These are phyloP conservation scores for Geotrypetes seraphini DNA, from an alignment of 2,797 vertebrate genomes.

Conservation along the genomic window DNA sequence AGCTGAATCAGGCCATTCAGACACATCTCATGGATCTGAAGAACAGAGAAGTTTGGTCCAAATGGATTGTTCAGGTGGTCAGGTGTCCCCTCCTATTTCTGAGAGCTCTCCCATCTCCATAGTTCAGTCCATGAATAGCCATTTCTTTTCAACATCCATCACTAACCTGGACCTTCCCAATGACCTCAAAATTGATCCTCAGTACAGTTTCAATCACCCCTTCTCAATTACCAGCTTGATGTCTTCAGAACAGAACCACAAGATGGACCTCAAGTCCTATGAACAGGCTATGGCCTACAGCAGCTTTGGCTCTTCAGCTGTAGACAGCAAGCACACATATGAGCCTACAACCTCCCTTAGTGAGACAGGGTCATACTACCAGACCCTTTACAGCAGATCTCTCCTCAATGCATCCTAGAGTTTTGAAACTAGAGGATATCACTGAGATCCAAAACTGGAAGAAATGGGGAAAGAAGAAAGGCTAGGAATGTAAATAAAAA, in stretches of 20 bases:
- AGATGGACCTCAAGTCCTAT: conserved; percentile 74
- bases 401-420: conserved; percentile 74
- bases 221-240: conserved; percentile 90
- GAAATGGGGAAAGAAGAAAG: too few relatives aligned
- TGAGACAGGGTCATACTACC: conserved; percentile 69
- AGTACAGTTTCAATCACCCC: conserved; percentile 87
- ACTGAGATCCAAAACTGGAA: neutral
- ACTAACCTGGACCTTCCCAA: conserved; percentile 74
- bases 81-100: conserved; percentile 43
- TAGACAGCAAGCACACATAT: conserved; percentile 62
- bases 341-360: conserved; percentile 46
- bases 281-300: conserved; percentile 72
- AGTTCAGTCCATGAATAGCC: conserved; percentile 22
- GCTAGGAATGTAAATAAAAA: too few relatives aligned
- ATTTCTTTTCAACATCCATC: conserved; percentile 60
- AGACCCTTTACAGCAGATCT: conserved; percentile 73
- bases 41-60: conserved; percentile 51
- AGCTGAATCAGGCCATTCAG: conserved; percentile 60
- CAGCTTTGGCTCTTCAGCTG: conserved; percentile 44
- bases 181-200: conserved; percentile 76
- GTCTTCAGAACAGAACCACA: conserved; percentile 71
- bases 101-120: conserved; percentile 3
- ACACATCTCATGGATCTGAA: conserved; percentile 57
- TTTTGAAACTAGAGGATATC: too few relatives aligned
- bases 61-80: conserved; percentile 55